A percentile compares a stretch with the other conserved stretches of the same genome.
These are phyloP conservation scores for Poeciliopsis infans DNA, from an alignment of 2,797 vertebrate species.

Conservation along the genomic window DNA sequence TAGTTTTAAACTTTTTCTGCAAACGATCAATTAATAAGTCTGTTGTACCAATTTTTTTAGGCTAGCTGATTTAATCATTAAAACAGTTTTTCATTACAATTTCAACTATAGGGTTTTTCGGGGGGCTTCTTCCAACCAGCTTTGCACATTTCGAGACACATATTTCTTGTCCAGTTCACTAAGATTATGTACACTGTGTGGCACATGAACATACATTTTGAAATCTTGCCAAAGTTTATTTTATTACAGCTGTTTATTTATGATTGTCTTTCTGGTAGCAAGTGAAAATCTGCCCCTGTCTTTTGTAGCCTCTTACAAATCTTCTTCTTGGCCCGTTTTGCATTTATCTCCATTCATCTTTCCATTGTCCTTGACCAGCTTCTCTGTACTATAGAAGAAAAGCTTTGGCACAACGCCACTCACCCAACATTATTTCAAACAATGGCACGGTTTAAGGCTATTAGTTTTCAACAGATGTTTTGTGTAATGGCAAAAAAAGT, in stretches of 20 bases:
- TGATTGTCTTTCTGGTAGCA: no score
- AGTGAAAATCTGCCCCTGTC: background rate
- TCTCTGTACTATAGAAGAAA: background rate
- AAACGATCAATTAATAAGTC: background rate
- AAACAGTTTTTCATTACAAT: background rate
- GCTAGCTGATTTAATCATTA: background rate
- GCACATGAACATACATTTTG: background rate
- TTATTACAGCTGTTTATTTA: background rate
- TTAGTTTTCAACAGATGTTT: background rate
- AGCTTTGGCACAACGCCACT: background rate
- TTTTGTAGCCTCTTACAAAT: background rate
- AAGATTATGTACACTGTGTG: background rate
- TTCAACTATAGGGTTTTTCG: background rate
- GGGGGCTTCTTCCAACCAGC: background rate
- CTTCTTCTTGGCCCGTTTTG: background rate
- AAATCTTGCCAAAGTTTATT: background rate
- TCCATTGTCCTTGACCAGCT: background rate
- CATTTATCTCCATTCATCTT: background rate
- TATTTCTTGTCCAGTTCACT: background rate
- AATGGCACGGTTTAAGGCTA: background rate
- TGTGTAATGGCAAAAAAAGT: background rate
- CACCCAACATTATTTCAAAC: background rate
- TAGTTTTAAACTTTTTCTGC: background rate
- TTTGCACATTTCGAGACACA: background rate
- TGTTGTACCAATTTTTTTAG: background rate